Conservation (phyloP, 1,140 invertebrate species). For the Carposina sasakii region DNA sequence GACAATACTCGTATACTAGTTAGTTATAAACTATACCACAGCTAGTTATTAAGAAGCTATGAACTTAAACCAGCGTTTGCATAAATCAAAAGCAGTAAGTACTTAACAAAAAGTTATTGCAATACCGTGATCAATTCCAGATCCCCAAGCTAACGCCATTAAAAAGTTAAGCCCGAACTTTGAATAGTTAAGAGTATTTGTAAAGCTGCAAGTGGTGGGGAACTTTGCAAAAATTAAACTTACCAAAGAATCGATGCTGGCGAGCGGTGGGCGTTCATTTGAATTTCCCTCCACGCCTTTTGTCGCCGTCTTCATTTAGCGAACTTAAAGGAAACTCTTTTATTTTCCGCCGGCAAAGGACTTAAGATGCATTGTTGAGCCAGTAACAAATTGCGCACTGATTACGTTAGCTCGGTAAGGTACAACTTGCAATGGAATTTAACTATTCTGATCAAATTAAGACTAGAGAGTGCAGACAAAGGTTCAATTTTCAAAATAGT, state of each 20-base stretch:
- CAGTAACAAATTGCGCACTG: conserved; percentile 65
- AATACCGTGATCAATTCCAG: too few relatives aligned
- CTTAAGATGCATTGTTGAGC: conserved; percentile 69
- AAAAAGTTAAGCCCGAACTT: conserved; percentile 2
- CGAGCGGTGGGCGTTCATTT: conserved; percentile 55
- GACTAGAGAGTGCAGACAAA: too few relatives aligned
- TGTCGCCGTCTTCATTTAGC: conserved; percentile 69
- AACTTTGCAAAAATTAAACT: conserved; percentile 65
- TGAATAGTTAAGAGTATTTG: conserved; percentile 40
- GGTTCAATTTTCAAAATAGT: too few relatives aligned
- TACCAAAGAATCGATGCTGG: conserved; percentile 59
- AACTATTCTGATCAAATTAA: too few relatives aligned
- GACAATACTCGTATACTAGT: too few relatives aligned
- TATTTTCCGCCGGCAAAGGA: conserved; percentile 54
- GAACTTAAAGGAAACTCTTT: conserved; percentile 63
- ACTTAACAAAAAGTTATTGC: too few relatives aligned
- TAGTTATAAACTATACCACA: too few relatives aligned
- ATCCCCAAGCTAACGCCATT: too few relatives aligned
- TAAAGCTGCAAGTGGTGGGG: conserved; percentile 41
- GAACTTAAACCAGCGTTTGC: too few relatives aligned
- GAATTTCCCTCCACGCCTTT: conserved; percentile 64
- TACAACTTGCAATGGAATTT: conserved; percentile 42
- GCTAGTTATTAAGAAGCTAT: too few relatives aligned
- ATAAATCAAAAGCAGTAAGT: too few relatives aligned
- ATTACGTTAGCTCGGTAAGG: conserved; percentile 53